These are phyloP conservation scores for Polymixis lichenea DNA, from an alignment of 2,888 invertebrate genomes.

Conservation along the genomic window DNA sequence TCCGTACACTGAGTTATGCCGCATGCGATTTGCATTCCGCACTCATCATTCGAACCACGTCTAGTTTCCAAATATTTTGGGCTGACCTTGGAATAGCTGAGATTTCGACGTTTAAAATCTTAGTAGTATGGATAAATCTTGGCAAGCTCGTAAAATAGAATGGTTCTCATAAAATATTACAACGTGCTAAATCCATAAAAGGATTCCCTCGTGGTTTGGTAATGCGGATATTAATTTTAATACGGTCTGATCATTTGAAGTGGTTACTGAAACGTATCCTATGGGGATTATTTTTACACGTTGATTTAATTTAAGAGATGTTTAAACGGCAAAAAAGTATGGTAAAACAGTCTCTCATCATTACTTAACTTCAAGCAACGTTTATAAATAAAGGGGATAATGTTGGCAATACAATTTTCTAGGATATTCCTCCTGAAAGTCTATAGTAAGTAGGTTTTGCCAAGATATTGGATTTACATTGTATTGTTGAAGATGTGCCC, in stretches of 20 bases:
- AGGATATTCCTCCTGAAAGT: not conserved
- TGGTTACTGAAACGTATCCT: slow-evolving; percentile 2
- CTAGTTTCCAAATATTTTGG: slow-evolving; percentile 25
- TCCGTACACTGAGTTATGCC: slow-evolving; percentile 23
- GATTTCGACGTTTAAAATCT: slow-evolving; percentile 25
- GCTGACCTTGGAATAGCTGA: slow-evolving; percentile 46
- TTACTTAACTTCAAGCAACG: no score
- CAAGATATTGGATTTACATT: not conserved
- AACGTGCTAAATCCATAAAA: slow-evolving; percentile 50
- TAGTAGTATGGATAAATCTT: slow-evolving; percentile 7
- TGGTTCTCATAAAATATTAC: slow-evolving; percentile 48
- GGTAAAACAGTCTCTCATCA: no score
- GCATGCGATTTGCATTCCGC: slow-evolving; percentile 40
- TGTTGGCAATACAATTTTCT: not conserved
- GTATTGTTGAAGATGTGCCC: not conserved
- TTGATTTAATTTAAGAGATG: no score
- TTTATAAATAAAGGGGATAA: no score
- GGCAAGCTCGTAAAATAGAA: slow-evolving; percentile 45
- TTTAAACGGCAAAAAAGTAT: no score
- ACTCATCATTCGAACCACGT: slow-evolving; percentile 54
- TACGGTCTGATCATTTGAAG: slow-evolving; percentile 16
- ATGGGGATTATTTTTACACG: no score
- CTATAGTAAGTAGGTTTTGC: not conserved
- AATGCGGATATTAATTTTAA: slow-evolving; percentile 42
- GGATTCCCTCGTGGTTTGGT: slow-evolving; percentile 14